Conservation (phyloP, 2,797 vertebrate genomes). For the Ibycter americanus region DNA sequence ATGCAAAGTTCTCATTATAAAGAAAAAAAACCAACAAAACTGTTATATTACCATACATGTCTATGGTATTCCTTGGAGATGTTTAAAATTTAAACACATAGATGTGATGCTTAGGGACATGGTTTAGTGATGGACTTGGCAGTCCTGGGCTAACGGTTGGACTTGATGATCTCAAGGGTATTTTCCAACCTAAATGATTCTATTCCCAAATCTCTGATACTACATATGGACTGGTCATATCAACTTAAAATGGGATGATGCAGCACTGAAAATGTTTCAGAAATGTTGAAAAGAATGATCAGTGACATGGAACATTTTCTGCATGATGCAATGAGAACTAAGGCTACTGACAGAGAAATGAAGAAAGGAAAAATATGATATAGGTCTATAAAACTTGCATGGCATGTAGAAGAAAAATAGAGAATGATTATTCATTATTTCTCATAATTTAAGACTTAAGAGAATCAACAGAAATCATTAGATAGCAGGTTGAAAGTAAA, state of each 20-base stretch:
- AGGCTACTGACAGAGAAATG: background rate
- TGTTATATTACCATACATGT: background rate
- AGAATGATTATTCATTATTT: background rate
- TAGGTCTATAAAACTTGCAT: background rate
- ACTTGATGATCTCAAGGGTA: too few species aligned
- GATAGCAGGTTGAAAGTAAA: background rate
- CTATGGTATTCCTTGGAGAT: background rate
- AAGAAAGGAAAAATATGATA: background rate
- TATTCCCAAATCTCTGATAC: background rate
- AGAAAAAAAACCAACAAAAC: background rate
- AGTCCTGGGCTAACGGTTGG: too few species aligned
- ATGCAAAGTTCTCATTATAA: background rate
- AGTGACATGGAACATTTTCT: background rate
- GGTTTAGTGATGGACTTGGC: too few species aligned
- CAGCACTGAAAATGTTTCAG: background rate
- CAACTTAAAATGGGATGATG: background rate
- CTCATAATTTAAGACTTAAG: background rate
- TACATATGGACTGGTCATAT: background rate
- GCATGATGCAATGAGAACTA: background rate
- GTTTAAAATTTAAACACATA: too few species aligned
- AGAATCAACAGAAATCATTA: conserved; percentile 19
- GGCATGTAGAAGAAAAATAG: background rate
- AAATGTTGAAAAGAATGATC: background rate
- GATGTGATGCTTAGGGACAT: too few species aligned
- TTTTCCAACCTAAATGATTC: too few species aligned